Base-by-base conservation (phyloP, 2,797 vertebrate species). In the Vultur gryphus region DNA sequence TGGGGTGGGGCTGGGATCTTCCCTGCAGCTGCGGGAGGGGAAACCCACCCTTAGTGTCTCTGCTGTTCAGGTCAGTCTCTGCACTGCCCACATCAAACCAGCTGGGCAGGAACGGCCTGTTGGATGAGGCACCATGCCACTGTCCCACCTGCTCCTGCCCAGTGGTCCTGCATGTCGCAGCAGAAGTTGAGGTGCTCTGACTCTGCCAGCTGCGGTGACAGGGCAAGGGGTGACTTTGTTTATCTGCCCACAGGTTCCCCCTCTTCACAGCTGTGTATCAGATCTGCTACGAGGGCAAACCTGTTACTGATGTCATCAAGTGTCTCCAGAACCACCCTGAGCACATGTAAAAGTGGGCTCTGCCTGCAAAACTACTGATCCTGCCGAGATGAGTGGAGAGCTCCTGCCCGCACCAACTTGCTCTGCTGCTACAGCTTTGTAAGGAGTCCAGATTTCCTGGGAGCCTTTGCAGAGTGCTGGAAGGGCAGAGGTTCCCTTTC, bases 291-390 rank as follows among this genome's bases (percentile, higher is more conserved):
- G 97, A 99, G 81, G 95, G 98, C 86, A 99, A 98, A 92, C 98
- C 99, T 1, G 99, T 99, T 49, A 94, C 97, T 24, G 99, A 99
- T 70, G 99, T 99, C 97, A 98, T 99, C 97, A 97, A 25, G 23
- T 99, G 99, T 90, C 98, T 99, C 94, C 99, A 99, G 97, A 99
- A 99, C 98, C 99, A 99, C 94, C 99, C 99, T 12, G 99, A 99
- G 87, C 99, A 99, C 97, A 97, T 99, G 96, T 99, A 95, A 98
- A 95, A 98, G 48, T 1, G 37, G 66, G 80, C 71, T 77, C 77
- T 64, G 75, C 37, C 91, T 64, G 66, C 65, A 57, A 23, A 59
- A 14, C 12, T 55, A 14, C 39, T 2, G n/a, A 58, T 49, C 77
- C 70, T 37, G 80, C 87, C 1, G 5, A 44, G 75, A 28, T 4